These are phyloP conservation scores for Portunus trituberculatus DNA, from an alignment of 1,140 invertebrate species.

Conservation along the genomic window DNA sequence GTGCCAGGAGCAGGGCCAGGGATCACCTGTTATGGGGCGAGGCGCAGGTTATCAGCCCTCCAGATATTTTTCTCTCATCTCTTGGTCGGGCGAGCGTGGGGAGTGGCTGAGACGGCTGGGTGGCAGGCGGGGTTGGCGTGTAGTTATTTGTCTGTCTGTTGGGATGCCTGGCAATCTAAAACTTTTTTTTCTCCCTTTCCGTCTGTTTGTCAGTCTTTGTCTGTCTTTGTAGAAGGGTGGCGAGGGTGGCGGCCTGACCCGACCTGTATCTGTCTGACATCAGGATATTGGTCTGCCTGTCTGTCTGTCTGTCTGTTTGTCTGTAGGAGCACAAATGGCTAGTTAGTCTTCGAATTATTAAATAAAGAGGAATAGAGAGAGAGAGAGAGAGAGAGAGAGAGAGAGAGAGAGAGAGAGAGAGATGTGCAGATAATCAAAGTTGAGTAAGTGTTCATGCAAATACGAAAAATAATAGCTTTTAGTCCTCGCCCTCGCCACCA, in stretches of 20 bases:
- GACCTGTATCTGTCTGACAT: neutral
- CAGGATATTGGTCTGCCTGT: neutral
- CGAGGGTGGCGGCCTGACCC: neutral
- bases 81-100: neutral
- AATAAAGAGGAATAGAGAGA: neutral
- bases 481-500: neutral
- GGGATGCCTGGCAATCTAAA: neutral
- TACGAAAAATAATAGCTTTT: neutral
- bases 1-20: neutral
- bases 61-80: constrained; percentile 23
- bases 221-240: neutral
- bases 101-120: neutral
- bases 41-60: neutral
- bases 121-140: neutral
- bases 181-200: neutral
- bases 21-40: neutral
- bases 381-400: neutral
- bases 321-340: neutral
- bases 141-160: constrained; percentile 23
- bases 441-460: neutral
- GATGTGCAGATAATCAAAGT: neutral
- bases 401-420: neutral
- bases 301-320: too few species aligned
- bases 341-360: neutral
- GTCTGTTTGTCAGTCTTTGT: constrained; percentile 22